Evolutionary conservation across 2,797 vertebrate species (phyloP).

Genomic region (Gephyroberyx darwinii): DNA sequence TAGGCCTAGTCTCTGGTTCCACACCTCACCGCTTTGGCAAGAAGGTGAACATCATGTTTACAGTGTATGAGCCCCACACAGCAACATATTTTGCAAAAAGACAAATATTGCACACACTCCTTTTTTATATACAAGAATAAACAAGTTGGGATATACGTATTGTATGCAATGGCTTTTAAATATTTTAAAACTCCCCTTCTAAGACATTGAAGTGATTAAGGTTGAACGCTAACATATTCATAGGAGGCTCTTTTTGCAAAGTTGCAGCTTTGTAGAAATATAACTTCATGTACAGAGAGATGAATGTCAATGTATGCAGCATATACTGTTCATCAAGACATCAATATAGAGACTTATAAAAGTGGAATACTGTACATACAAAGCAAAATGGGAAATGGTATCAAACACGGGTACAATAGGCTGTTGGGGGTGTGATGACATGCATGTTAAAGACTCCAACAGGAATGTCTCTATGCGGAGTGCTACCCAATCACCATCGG

Average conservation of each 20-base stretch:
- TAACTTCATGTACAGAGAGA: conserved; percentile 83
- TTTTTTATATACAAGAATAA: conserved; percentile 89
- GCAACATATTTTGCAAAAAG: conserved; percentile 86
- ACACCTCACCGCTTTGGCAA: conserved; percentile 93
- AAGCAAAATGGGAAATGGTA: conserved; percentile 63
- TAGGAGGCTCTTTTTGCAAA: conserved; percentile 57
- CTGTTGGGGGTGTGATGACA: conserved; percentile 50
- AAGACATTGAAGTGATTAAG: conserved; percentile 80
- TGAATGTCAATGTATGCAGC: conserved; percentile 73
- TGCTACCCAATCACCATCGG: conserved; percentile 52
- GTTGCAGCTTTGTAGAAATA: conserved; percentile 83
- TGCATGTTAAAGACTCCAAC: conserved; percentile 66
- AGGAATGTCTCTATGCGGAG: conserved; percentile 71
- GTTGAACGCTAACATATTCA: conserved; percentile 74
- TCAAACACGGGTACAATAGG: conserved; percentile 56
- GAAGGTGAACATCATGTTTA: conserved; percentile 85
- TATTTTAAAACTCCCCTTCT: conserved; percentile 68
- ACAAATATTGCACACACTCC: conserved; percentile 91
- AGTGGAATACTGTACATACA: conserved; percentile 79
- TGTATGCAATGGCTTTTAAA: conserved; percentile 75
- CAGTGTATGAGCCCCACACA: conserved; percentile 92
- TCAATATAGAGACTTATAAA: conserved; percentile 73
- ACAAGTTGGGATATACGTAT: conserved; percentile 78
- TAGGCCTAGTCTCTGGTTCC: conserved; percentile 82
- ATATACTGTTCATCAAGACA: conserved; percentile 65